A percentile compares a stretch with the other conserved stretches of the same genome.
Conservation (phyloP, 2,888 invertebrate genomes). For the Drosophila siamana region DNA sequence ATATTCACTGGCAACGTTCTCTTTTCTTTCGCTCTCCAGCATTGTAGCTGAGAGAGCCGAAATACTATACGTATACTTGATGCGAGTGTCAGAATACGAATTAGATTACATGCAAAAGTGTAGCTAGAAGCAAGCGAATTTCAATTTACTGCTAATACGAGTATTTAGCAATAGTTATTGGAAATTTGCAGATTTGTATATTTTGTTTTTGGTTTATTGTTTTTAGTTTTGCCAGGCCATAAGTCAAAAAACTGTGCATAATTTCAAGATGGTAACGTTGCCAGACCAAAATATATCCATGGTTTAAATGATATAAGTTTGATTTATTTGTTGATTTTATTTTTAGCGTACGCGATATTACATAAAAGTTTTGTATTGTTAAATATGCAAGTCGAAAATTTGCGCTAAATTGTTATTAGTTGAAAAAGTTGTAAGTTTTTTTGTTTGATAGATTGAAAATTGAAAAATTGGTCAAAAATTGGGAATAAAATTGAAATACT, state of each 20-base stretch:
- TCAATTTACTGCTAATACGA: slow-evolving; percentile 42
- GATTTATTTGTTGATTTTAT: slow-evolving; percentile 20
- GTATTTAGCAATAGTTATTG: slow-evolving; percentile 44
- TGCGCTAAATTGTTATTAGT: slow-evolving; percentile 68
- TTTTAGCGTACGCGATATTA: slow-evolving; percentile 69
- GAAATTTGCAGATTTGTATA: slow-evolving; percentile 18
- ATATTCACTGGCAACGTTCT: slow-evolving; percentile 82
- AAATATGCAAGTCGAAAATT: slow-evolving; percentile 69
- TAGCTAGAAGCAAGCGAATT: slow-evolving; percentile 77
- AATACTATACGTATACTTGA: slow-evolving; percentile 43
- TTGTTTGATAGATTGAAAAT: slow-evolving; percentile 28
- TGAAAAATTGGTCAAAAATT: slow-evolving; percentile 39
- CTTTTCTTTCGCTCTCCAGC: slow-evolving; percentile 19
- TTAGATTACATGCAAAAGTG: slow-evolving; percentile 75
- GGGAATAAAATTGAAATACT: slow-evolving; percentile 63
- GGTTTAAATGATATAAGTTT: slow-evolving; percentile 62
- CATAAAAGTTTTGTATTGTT: slow-evolving; percentile 54
- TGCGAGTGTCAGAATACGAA: slow-evolving; percentile 62
- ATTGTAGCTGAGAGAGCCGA: slow-evolving; percentile 28
- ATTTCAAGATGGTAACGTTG: slow-evolving; percentile 78
- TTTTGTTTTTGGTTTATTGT: slow-evolving; percentile 10
- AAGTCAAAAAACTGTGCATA: slow-evolving; percentile 69
- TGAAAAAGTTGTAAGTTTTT: slow-evolving; percentile 42
- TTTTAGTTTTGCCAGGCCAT: slow-evolving; percentile 57
- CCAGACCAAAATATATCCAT: slow-evolving; percentile 81